Conservation (phyloP, 2,888 invertebrate genomes). For the Vesta saturnalis region DNA sequence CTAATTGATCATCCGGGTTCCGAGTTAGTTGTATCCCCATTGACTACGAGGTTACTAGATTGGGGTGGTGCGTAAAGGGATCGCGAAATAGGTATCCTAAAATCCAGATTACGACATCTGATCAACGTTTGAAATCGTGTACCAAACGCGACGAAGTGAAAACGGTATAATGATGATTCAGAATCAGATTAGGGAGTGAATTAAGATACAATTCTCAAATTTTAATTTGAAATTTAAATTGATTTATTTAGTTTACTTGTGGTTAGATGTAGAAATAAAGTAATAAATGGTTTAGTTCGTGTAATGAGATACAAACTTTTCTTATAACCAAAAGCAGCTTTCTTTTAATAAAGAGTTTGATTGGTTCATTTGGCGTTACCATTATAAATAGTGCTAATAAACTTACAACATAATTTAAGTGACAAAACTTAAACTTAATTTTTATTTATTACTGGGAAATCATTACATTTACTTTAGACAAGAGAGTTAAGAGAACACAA, state of each 20-base stretch:
- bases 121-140: constrained; percentile 38
- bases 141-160: constrained; percentile 27
- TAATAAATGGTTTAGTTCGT: not conserved
- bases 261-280: not conserved
- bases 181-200: constrained; percentile 28
- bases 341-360: too few relatives aligned
- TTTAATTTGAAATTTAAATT: constrained; percentile 36
- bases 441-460: too few relatives aligned
- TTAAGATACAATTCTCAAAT: constrained; percentile 32
- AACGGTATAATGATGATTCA: constrained; percentile 30
- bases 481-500: too few relatives aligned
- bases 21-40: constrained; percentile 38
- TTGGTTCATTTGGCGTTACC: too few relatives aligned
- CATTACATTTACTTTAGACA: too few relatives aligned
- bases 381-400: too few relatives aligned
- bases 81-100: constrained; percentile 31
- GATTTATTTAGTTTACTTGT: constrained; percentile 24
- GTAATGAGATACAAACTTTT: too few relatives aligned
- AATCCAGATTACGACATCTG: constrained; percentile 42
- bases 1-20: constrained; percentile 55
- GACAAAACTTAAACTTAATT: too few relatives aligned
- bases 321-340: too few relatives aligned
- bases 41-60: constrained; percentile 22
- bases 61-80: constrained; percentile 24
- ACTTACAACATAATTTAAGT: too few relatives aligned